Percentiles rank a stretch among this genome's conserved stretches.
Evolutionary conservation across 30 jellyfish, hydroid and myxozoan genomes (phyloP).

Genomic region (Hydractinia echinata): DNA sequence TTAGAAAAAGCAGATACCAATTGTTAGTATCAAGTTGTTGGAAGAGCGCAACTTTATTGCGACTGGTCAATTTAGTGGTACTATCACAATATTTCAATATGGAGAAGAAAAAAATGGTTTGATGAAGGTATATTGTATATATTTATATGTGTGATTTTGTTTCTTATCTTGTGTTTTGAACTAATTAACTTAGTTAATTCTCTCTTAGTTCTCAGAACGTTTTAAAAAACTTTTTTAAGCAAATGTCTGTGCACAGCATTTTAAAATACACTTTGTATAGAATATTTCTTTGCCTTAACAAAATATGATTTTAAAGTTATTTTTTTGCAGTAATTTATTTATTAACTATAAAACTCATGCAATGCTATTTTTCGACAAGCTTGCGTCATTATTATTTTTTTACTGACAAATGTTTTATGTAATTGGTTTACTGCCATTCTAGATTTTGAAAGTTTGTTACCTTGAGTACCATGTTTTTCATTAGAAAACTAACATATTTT

Average conservation of each 20-base stretch:
- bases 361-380: too few species aligned
- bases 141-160: not conserved
- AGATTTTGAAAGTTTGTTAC: too few species aligned
- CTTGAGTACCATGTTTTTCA: too few species aligned
- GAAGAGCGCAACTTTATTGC: conserved; percentile 66
- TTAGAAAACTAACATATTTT: too few species aligned
- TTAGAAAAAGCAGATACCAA: conserved; percentile 86
- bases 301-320: too few species aligned
- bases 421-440: too few species aligned
- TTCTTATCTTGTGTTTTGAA: not conserved
- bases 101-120: conserved; percentile 72
- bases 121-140: conserved; percentile 34
- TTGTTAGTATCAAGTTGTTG: conserved; percentile 59
- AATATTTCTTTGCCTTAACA: too few species aligned
- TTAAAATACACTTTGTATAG: not conserved
- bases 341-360: too few species aligned
- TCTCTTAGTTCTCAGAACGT: not conserved
- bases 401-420: too few species aligned
- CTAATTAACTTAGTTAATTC: too few species aligned
- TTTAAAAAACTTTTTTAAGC: not conserved
- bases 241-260: not conserved
- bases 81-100: conserved; percentile 75
- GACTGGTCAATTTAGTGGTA: conserved; percentile 95
- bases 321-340: too few species aligned
- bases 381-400: too few species aligned